Evolutionary conservation across 2,113 vertebrate species (phyloP), one percentile per base, ranked within the genome.

Genomic region (Saiga tatarica): DNA sequence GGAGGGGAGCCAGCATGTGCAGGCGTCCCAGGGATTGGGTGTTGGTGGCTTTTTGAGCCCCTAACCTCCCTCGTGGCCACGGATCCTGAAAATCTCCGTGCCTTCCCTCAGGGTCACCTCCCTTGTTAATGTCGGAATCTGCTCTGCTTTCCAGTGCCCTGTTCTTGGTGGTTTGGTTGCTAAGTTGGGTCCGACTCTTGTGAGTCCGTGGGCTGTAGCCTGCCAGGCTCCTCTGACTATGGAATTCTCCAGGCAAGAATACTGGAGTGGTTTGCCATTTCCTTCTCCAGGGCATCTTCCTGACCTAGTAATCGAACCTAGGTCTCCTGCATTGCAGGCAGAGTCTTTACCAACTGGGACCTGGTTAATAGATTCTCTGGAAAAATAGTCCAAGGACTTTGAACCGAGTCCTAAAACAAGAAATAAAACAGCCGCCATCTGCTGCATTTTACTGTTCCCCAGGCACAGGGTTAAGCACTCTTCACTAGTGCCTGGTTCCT

Each of bases 401-500:
- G 89, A 36, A 21, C 30, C 7, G 55, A 14, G 62, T 59, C 42
- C 52, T 79, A 3, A 7, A 47, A 33, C 26, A 36, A 86, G 79
- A 62, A 76, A 14, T 60, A 36, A 50, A 42, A 25, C 74, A 83
- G 16, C 81, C 10, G 9, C 86, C 28, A 4, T 28, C 28, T 10
- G 3, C 17, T 55, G 71, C 39, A 3, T 47, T 83, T 62, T 53
- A 5, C 28, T 21, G 36, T 16, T 84, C 30, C 12, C n/a, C 5
- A 6, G 82, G 59, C 45, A 30, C 52, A 36, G 52, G 42, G 47
- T 78, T 9, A 2, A 62, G 42, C 36, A 4, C 36, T 6, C 5
- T 1, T 2, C 6, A 3, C 0, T 16, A 21, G 25, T 10, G 26
- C 64, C 55, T 17, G 6, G 2, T 59, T 39, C n/a, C 78, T 36